A percentile compares a stretch with the other conserved stretches of the same genome.
phyloP scores from a whole-genome alignment of 1,140 invertebrate genomes.

The Drosophila sp. region DNA sequence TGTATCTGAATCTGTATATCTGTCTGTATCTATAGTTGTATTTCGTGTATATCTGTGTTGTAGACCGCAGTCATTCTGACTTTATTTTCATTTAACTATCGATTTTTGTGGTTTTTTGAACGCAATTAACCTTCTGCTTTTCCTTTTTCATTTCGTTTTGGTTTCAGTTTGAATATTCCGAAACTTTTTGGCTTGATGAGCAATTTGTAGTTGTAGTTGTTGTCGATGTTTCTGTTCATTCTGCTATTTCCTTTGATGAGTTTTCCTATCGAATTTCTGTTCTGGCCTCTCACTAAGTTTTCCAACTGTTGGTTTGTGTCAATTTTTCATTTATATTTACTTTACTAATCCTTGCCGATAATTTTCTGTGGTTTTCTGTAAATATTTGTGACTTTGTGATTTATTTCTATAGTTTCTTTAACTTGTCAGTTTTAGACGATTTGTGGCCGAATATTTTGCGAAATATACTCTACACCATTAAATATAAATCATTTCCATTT shows the following conservation, averaged over 20 bases:
- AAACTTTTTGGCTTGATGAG: slow-evolving; percentile 46
- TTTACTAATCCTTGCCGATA: slow-evolving; percentile 59
- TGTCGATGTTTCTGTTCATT: slow-evolving; percentile 16
- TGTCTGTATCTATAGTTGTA: slow-evolving; percentile 9
- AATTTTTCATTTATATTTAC: slow-evolving; percentile 57
- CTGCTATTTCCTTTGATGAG: slow-evolving; percentile 24
- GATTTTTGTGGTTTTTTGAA: slow-evolving; percentile 64
- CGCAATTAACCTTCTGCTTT: slow-evolving; percentile 49
- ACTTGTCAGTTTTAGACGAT: slow-evolving; percentile 12
- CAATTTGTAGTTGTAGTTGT: slow-evolving; percentile 33
- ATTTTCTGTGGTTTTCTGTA: slow-evolving; percentile 48
- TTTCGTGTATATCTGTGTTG: slow-evolving; percentile 19
- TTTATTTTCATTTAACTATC: slow-evolving; percentile 62
- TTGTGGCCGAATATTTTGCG: slow-evolving; percentile 24
- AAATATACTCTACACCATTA: slow-evolving; percentile 11
- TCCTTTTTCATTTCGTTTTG: slow-evolving; percentile 11
- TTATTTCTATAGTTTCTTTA: slow-evolving; percentile 13
- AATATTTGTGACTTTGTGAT: slow-evolving; percentile 42
- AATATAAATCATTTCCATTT: not conserved
- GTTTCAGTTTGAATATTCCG: slow-evolving; percentile 33
- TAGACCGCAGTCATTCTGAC: slow-evolving; percentile 37
- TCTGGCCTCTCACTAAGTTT: slow-evolving; percentile 18
- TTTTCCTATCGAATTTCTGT: slow-evolving; percentile 26
- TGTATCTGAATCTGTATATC: not conserved
- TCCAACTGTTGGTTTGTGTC: slow-evolving; percentile 20